A percentile compares a stretch with the other conserved stretches of the same genome.
Conservation (phyloP, 1,140 invertebrate genomes). For the Pachypsylla venusta region DNA sequence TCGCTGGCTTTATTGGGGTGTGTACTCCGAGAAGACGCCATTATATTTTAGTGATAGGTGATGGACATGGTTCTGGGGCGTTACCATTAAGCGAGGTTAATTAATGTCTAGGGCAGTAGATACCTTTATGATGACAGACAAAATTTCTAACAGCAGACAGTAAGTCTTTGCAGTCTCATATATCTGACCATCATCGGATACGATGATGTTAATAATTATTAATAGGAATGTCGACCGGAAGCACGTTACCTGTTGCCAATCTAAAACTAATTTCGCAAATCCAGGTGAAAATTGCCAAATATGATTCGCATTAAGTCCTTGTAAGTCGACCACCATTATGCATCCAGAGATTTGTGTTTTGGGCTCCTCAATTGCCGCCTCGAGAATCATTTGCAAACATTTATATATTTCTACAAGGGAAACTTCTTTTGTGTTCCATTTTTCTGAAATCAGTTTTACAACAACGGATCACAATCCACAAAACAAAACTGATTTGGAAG, state of each 20-base stretch:
- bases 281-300: conserved; percentile 52
- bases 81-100: background rate
- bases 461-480: too few species aligned
- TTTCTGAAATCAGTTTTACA: conserved; percentile 35
- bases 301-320: conserved; percentile 46
- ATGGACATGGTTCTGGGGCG: too few species aligned
- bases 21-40: too few species aligned
- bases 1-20: too few species aligned
- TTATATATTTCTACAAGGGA: conserved; percentile 40
- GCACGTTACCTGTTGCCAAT: conserved; percentile 50
- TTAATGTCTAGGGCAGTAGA: background rate
- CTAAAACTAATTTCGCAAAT: conserved; percentile 44
- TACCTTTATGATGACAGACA: background rate
- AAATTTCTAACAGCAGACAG: too few species aligned
- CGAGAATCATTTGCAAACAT: conserved; percentile 38
- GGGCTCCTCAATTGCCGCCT: conserved; percentile 43
- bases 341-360: conserved; percentile 42
- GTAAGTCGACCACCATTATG: conserved; percentile 49
- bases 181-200: too few species aligned
- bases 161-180: too few species aligned
- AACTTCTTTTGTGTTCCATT: conserved; percentile 47
- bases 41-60: too few species aligned
- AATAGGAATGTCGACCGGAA: too few species aligned
- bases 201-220: background rate
- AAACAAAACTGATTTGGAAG: too few species aligned